phyloP scores from a whole-genome alignment of 2,113 vertebrate species.

The Sus scrofa region T2T-Sscrofa CM000821.6:28085001-28085500 shows the following conservation, averaged over 20 bases:
- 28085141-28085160: conserved; percentile 91
- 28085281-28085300: not conserved
- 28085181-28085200: not conserved
- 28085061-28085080: conserved; percentile 87
- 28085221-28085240: not conserved
- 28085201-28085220: not conserved
- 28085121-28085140: conserved; percentile 86
- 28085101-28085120: conserved; percentile 86
- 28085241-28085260: not conserved
- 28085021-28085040: conserved; percentile 91
- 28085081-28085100: conserved; percentile 92
- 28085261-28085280: not conserved
- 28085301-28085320: not conserved
- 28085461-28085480: not conserved
- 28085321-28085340: not conserved
- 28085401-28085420: not conserved
- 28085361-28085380: not conserved
- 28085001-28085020: conserved; percentile 85
- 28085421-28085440: not conserved
- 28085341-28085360: not conserved
- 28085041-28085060: conserved; percentile 91
- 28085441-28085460: not conserved
- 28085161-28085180: not conserved
- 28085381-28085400: not conserved
- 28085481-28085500: not conserved